phyloP scores from a whole-genome alignment of 1,140 invertebrate species.

The Scaptomyza hsui region DNA sequence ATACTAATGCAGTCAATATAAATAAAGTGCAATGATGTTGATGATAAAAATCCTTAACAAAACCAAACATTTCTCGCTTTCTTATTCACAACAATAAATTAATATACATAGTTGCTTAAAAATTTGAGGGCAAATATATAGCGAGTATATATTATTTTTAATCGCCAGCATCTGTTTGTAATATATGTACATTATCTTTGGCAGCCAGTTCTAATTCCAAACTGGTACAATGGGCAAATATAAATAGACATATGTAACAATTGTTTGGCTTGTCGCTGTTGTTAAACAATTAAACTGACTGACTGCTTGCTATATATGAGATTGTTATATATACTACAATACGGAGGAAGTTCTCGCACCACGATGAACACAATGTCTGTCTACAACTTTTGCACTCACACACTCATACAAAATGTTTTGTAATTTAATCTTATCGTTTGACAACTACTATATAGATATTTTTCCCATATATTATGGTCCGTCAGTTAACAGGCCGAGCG shows the following conservation, averaged over 20 bases:
- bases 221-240: slow-evolving; percentile 49
- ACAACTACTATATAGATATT: slow-evolving; percentile 51
- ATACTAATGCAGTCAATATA: slow-evolving; percentile 72
- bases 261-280: slow-evolving; percentile 51
- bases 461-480: slow-evolving; percentile 21
- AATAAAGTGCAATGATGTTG: slow-evolving; percentile 75
- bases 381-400: slow-evolving; percentile 20
- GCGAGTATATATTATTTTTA: slow-evolving; percentile 11
- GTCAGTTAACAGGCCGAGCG: slow-evolving; percentile 1
- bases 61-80: neutral
- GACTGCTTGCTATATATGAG: slow-evolving; percentile 15
- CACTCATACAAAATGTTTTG: slow-evolving; percentile 48
- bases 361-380: slow-evolving; percentile 9
- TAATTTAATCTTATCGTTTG: slow-evolving; percentile 79
- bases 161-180: slow-evolving; percentile 36
- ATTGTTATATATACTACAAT: slow-evolving; percentile 29
- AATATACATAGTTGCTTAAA: neutral
- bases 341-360: neutral
- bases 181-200: slow-evolving; percentile 17
- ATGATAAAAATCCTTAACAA: slow-evolving; percentile 12
- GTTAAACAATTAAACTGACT: slow-evolving; percentile 65
- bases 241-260: slow-evolving; percentile 46
- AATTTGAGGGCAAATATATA: slow-evolving; percentile 4
- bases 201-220: slow-evolving; percentile 34
- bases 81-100: neutral